Evolutionary conservation across 2,113 vertebrate species (phyloP).

Genomic region (Lipophrys pholis): DNA sequence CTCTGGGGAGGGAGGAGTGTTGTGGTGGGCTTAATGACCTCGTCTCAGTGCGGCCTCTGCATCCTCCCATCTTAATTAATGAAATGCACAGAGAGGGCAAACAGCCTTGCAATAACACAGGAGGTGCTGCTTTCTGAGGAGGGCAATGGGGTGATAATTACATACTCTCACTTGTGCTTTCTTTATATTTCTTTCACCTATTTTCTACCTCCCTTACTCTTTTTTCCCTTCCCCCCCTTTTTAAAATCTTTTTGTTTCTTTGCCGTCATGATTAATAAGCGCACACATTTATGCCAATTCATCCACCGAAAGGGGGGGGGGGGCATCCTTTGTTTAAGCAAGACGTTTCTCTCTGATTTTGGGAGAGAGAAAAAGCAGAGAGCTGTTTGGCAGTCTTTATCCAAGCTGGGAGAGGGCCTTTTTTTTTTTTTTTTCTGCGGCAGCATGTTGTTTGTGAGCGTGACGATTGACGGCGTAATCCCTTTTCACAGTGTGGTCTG

Average conservation of each 20-base stretch:
- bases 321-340: constrained; percentile 68
- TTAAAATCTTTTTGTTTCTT: constrained; percentile 51
- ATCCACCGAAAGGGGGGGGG: constrained; percentile 53
- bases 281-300: constrained; percentile 69
- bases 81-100: constrained; percentile 75
- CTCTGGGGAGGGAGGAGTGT: constrained; percentile 69
- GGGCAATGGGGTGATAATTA: constrained; percentile 72
- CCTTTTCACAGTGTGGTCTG: constrained; percentile 83
- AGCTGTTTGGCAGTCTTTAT: constrained; percentile 73
- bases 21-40: constrained; percentile 77
- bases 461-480: constrained; percentile 83
- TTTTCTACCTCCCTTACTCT: constrained; percentile 34
- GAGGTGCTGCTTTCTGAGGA: constrained; percentile 67
- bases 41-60: constrained; percentile 60
- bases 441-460: constrained; percentile 78
- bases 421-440: constrained; percentile 57
- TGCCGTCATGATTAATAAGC: constrained; percentile 74
- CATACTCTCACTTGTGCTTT: constrained; percentile 52
- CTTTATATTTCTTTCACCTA: constrained; percentile 27
- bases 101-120: constrained; percentile 72
- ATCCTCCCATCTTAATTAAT: constrained; percentile 78
- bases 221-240: constrained; percentile 14
- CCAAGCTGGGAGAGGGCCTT: constrained; percentile 67
- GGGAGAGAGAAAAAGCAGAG: constrained; percentile 56
- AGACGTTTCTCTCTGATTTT: constrained; percentile 70